phyloP scores from a whole-genome alignment of 2,113 vertebrate species.

The Bungarus multicinctus region DNA sequence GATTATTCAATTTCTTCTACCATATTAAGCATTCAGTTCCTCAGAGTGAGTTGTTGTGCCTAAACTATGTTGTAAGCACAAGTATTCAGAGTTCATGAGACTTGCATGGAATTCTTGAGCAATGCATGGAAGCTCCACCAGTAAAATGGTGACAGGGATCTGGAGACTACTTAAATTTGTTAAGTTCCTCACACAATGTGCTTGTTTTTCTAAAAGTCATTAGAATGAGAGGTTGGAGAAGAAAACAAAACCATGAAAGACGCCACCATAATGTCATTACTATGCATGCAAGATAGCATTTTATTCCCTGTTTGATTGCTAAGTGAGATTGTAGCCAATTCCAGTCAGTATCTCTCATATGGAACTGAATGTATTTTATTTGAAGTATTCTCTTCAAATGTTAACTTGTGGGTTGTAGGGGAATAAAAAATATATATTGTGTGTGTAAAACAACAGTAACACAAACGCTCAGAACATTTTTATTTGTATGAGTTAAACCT shows the following conservation, averaged over 20 bases:
- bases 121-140: neutral
- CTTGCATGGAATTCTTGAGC: neutral
- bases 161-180: neutral
- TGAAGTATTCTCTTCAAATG: neutral
- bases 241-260: neutral
- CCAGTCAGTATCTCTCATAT: neutral
- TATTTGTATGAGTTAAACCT: neutral
- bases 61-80: neutral
- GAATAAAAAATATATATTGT: neutral
- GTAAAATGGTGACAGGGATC: no score
- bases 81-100: neutral
- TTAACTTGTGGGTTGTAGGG: neutral
- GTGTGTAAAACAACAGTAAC: neutral
- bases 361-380: neutral
- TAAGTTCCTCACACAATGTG: neutral
- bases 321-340: neutral
- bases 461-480: neutral
- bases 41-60: neutral
- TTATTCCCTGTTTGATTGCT: neutral
- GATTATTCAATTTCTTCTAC: neutral
- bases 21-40: neutral
- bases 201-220: neutral
- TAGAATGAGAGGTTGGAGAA: neutral
- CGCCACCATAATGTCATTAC: neutral
- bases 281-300: neutral